phyloP scores from a whole-genome alignment of 2,113 vertebrate genomes.

The Gasterosteus aculeatus region DNA sequence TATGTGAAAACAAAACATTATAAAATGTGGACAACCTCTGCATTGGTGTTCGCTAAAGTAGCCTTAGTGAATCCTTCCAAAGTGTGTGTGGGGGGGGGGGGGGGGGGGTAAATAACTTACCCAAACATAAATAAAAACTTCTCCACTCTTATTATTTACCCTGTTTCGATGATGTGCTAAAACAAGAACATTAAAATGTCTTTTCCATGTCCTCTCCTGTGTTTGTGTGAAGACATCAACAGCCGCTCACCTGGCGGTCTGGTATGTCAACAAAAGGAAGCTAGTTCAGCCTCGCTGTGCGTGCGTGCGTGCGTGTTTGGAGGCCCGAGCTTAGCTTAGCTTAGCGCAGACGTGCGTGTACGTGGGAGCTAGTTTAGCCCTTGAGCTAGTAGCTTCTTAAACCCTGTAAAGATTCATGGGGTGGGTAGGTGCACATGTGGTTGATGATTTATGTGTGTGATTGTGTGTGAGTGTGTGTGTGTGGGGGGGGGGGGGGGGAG shows the following conservation, averaged over 20 bases:
- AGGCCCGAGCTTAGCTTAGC: slow-evolving; percentile 22
- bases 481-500: too few relatives aligned
- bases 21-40: slow-evolving; percentile 78
- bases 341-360: slow-evolving; percentile 25
- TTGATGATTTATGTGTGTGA: slow-evolving; percentile 11
- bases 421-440: slow-evolving; percentile 11
- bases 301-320: slow-evolving; percentile 21
- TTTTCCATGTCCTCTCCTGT: slow-evolving; percentile 48
- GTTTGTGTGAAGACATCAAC: slow-evolving; percentile 69
- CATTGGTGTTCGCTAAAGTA: slow-evolving; percentile 76
- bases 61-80: slow-evolving; percentile 63
- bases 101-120: slow-evolving; percentile 44
- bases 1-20: slow-evolving; percentile 73
- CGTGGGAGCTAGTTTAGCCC: slow-evolving; percentile 38
- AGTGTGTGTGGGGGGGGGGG: slow-evolving; percentile 31
- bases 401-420: slow-evolving; percentile 60
- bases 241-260: slow-evolving; percentile 43
- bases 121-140: slow-evolving; percentile 76
- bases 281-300: slow-evolving; percentile 58
- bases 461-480: slow-evolving; percentile 20
- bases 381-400: slow-evolving; percentile 52
- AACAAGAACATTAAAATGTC: slow-evolving; percentile 65
- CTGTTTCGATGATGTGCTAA: slow-evolving; percentile 80
- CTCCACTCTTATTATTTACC: slow-evolving; percentile 79
- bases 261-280: slow-evolving; percentile 45